phyloP scores from a whole-genome alignment of 2,888 invertebrate genomes.

The Caenorhabditis angaria region DNA sequence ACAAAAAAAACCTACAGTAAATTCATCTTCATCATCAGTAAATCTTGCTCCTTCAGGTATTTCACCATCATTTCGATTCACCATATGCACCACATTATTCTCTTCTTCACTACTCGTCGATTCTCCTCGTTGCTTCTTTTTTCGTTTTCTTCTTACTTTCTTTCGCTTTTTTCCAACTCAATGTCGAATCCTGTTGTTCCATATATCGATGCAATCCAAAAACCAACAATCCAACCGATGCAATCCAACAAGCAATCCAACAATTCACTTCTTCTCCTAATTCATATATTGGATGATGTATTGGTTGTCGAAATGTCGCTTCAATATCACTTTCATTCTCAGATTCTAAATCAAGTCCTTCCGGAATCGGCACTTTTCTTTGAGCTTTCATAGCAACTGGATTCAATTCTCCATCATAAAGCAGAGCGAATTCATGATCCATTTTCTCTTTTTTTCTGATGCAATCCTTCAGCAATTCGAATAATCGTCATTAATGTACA shows the following conservation, averaged over 20 bases:
- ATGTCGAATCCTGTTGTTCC: constrained; percentile 70
- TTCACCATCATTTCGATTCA: constrained; percentile 83
- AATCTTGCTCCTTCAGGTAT: constrained; percentile 77
- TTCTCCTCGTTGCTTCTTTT: constrained; percentile 23
- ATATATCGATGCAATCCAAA: constrained; percentile 69
- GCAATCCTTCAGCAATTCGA: constrained; percentile 80
- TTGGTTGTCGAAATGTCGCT: constrained; percentile 47
- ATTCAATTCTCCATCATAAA: constrained; percentile 93
- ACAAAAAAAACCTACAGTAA: too few species aligned
- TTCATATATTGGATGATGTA: constrained; percentile 32
- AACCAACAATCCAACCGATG: too few species aligned
- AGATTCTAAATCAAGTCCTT: constrained; percentile 80
- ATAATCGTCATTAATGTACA: constrained; percentile 84
- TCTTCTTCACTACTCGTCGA: constrained; percentile 64
- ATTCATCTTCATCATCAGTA: constrained; percentile 77
- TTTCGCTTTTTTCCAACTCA: constrained; percentile 70
- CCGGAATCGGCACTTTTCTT: constrained; percentile 92
- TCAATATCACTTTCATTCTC: constrained; percentile 67
- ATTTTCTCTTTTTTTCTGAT: constrained; percentile 74
- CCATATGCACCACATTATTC: constrained; percentile 72
- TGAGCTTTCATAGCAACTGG: constrained; percentile 98
- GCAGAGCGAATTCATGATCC: constrained; percentile 73
- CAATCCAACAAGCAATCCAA: too few species aligned
- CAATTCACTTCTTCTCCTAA: constrained; percentile 30
- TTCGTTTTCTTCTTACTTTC: constrained; percentile 60